Percentiles rank a stretch among this genome's conserved stretches.
phyloP scores from a whole-genome alignment of 1,140 invertebrate species.

The Cecropterus lyciades region DNA sequence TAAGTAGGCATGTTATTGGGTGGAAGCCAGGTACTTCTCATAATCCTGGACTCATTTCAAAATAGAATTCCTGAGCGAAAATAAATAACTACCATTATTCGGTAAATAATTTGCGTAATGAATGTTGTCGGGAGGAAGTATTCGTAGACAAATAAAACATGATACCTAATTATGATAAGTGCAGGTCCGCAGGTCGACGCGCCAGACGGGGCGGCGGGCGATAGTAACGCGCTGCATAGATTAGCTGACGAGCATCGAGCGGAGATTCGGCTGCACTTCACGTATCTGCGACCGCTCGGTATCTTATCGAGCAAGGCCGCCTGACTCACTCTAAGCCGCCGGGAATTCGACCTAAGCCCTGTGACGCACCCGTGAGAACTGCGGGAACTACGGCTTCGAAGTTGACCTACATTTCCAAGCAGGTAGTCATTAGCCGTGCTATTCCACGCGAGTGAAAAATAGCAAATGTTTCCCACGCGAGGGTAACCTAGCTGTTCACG shows the following conservation, averaged over 20 bases:
- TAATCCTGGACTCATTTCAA: no score
- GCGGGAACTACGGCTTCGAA: neutral
- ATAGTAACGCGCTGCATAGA: slow-evolving; percentile 4
- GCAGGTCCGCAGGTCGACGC: slow-evolving; percentile 3
- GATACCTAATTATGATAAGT: no score
- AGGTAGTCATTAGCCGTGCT: neutral
- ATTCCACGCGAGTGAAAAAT: neutral
- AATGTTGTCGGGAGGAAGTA: no score
- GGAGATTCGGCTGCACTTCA: slow-evolving; percentile 15
- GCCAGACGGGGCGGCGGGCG: slow-evolving; percentile 8
- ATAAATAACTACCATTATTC: no score
- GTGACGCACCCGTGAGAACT: slow-evolving; percentile 7
- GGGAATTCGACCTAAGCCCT: slow-evolving; percentile 16
- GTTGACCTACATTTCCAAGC: slow-evolving; percentile 1
- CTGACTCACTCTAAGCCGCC: slow-evolving; percentile 23
- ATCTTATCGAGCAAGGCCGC: slow-evolving; percentile 27
- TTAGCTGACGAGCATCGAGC: slow-evolving; percentile 4
- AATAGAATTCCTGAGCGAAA: no score
- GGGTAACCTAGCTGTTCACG: neutral
- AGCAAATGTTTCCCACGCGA: neutral
- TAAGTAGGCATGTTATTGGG: no score
- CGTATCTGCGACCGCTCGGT: neutral
- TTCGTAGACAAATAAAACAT: no score
- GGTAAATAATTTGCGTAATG: no score
- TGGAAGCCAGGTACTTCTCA: no score